Conservation (phyloP, 2,113 vertebrate species). For the Tautogolabrus adspersus region DNA sequence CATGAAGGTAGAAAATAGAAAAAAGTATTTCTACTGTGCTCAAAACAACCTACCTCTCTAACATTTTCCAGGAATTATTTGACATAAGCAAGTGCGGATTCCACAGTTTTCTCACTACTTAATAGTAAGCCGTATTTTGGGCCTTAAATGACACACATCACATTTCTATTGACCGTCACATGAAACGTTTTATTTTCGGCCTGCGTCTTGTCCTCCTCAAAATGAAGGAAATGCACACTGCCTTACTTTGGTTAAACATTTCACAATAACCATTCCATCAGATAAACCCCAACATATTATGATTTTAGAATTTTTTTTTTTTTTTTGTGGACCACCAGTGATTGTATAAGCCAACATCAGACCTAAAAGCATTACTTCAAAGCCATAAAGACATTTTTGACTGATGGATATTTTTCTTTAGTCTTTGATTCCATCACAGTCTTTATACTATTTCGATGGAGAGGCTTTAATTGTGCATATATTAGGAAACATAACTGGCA, state of each 20-base stretch:
- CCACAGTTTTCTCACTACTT: neutral
- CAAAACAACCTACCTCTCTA: too few relatives aligned
- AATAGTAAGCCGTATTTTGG: neutral
- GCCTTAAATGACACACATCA: conserved; percentile 10
- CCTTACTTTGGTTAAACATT: too few relatives aligned
- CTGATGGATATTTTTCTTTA: neutral
- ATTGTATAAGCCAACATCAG: too few relatives aligned
- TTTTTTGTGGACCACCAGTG: too few relatives aligned
- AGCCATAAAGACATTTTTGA: neutral
- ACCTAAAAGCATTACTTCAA: neutral
- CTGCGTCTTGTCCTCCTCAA: neutral
- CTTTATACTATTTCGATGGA: neutral
- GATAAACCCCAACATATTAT: neutral
- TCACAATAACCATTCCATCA: neutral
- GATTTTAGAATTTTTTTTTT: too few relatives aligned
- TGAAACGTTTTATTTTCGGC: neutral
- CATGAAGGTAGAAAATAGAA: too few relatives aligned
- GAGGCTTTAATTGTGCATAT: conserved; percentile 9
- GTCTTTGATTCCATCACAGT: neutral
- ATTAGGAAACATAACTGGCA: conserved; percentile 4
- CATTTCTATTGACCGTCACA: conserved; percentile 1
- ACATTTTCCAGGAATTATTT: too few relatives aligned
- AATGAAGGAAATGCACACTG: neutral
- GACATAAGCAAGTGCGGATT: too few relatives aligned
- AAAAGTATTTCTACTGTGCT: neutral